These are phyloP conservation scores for Apodemia hepburni DNA, from an alignment of 2,888 invertebrate genomes.

Conservation along the genomic window DNA sequence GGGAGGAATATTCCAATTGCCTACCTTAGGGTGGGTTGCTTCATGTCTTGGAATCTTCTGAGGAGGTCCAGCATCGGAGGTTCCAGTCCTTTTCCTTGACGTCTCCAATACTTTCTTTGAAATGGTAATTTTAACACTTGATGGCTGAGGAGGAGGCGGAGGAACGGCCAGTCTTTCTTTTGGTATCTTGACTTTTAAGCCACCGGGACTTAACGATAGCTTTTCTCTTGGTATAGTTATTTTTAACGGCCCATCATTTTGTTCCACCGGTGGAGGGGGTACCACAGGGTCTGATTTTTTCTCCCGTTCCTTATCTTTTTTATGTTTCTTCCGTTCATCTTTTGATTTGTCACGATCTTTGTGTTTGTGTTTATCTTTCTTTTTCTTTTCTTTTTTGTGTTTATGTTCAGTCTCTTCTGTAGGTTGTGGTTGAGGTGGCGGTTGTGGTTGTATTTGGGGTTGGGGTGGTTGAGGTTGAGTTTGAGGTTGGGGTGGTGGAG, in stretches of 20 bases:
- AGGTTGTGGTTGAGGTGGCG: slow-evolving; percentile 34
- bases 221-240: slow-evolving; percentile 73
- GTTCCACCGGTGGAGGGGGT: slow-evolving; percentile 30
- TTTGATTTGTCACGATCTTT: slow-evolving; percentile 87
- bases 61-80: slow-evolving; percentile 48
- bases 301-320: slow-evolving; percentile 81
- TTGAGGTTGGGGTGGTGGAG: slow-evolving; percentile 29
- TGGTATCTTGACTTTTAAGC: slow-evolving; percentile 90
- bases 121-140: slow-evolving; percentile 88
- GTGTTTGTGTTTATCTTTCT: slow-evolving; percentile 90
- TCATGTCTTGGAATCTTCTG: slow-evolving; percentile 61
- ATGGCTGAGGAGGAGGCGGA: slow-evolving; percentile 59
- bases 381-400: slow-evolving; percentile 84
- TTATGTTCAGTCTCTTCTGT: slow-evolving; percentile 55
- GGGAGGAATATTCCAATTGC: slow-evolving; percentile 51
- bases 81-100: slow-evolving; percentile 46
- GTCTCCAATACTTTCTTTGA: slow-evolving; percentile 86
- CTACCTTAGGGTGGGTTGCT: slow-evolving; percentile 63
- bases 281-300: slow-evolving; percentile 44
- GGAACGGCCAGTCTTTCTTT: slow-evolving; percentile 85
- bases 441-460: slow-evolving; percentile 34
- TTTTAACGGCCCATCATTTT: slow-evolving; percentile 49
- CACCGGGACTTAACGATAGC: slow-evolving; percentile 58
- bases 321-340: slow-evolving; percentile 86
- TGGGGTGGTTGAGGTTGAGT: slow-evolving; percentile 24